Evolutionary conservation across 2,797 vertebrate species (phyloP).

Genomic region (Argya squamiceps): DNA sequence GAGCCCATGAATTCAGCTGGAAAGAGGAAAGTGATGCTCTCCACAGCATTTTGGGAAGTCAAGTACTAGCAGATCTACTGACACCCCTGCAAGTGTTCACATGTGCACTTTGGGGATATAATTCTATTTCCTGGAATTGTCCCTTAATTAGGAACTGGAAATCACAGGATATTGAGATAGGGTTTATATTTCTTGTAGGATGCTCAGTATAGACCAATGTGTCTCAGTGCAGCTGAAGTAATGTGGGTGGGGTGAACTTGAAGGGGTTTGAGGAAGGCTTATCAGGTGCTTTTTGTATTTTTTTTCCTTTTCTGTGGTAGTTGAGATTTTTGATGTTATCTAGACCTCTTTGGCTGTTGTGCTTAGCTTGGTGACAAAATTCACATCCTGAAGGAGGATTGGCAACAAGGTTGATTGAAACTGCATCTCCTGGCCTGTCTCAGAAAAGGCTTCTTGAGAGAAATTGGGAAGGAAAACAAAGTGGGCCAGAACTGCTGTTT

Average conservation of each 20-base stretch:
- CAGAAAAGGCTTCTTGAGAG: neutral
- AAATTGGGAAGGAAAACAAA: neutral
- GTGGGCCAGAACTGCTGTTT: neutral
- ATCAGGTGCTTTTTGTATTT: neutral
- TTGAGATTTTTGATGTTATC: neutral
- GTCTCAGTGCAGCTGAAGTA: neutral
- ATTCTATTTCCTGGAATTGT: neutral
- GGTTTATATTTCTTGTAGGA: neutral
- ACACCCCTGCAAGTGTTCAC: neutral
- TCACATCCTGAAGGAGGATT: neutral
- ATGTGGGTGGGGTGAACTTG: neutral
- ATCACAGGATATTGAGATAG: accelerated
- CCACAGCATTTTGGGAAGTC: neutral
- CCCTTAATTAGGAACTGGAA: neutral
- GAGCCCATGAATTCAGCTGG: neutral
- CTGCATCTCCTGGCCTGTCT: neutral
- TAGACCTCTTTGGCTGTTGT: neutral
- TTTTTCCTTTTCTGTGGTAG: neutral
- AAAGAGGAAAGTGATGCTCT: neutral
- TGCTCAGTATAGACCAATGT: neutral
- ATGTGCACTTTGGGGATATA: accelerated
- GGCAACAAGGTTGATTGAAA: neutral
- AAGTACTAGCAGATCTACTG: neutral
- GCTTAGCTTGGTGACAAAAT: neutral
- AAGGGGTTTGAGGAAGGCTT: accelerated